These are phyloP conservation scores for Lipophrys pholis DNA, from an alignment of 2,113 vertebrate genomes.

Conservation along the genomic window DNA sequence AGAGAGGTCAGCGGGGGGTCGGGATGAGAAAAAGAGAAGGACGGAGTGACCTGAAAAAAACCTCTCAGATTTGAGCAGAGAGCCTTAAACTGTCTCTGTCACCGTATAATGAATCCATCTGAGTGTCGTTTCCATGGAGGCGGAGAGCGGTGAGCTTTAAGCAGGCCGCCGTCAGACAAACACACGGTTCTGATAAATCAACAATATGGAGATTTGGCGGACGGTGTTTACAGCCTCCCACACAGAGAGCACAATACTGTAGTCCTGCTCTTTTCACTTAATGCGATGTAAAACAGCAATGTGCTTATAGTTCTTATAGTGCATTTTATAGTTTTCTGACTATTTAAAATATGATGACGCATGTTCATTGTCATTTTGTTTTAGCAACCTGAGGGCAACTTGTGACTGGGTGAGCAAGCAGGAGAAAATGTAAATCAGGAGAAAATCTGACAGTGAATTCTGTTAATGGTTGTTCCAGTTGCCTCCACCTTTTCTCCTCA, in stretches of 20 bases:
- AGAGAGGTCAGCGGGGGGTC: conserved; percentile 17
- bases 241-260: background rate
- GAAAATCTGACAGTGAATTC: too few species aligned
- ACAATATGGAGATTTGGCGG: conserved; percentile 46
- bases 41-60: conserved; percentile 12
- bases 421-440: too few species aligned
- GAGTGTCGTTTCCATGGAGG: conserved; percentile 42
- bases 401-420: too few species aligned
- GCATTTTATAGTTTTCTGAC: too few species aligned
- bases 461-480: too few species aligned
- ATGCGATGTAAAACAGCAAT: background rate
- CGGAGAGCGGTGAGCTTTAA: conserved; percentile 13
- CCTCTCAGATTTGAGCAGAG: background rate
- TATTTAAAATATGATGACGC: too few species aligned
- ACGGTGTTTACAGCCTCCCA: conserved; percentile 33
- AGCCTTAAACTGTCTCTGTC: background rate
- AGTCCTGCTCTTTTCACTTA: conserved; percentile 7
- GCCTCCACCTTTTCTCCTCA: too few species aligned
- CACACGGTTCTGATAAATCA: conserved; percentile 42
- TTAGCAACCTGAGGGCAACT: too few species aligned
- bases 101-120: conserved; percentile 17
- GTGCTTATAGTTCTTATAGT: too few species aligned
- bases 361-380: too few species aligned
- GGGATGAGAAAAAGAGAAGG: background rate
- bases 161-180: background rate